phyloP scores from a whole-genome alignment of 2,888 invertebrate genomes.

The Caenorhabditis becei region DNA sequence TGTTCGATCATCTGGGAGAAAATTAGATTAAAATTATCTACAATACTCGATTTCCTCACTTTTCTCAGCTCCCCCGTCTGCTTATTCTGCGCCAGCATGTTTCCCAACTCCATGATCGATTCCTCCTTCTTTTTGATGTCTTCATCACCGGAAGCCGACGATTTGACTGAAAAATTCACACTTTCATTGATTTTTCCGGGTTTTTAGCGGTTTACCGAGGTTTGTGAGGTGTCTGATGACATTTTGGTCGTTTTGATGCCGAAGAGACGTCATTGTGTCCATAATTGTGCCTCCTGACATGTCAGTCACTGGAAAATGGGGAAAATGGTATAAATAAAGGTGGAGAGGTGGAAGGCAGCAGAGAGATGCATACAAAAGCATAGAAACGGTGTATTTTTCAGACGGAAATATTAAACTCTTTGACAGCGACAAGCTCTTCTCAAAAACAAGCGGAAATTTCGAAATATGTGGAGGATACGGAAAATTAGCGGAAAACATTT shows the following conservation, averaged over 20 bases:
- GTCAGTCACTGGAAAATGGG: conserved; percentile 37
- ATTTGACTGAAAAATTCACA: conserved; percentile 67
- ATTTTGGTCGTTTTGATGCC: conserved; percentile 77
- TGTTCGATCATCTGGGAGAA: conserved; percentile 68
- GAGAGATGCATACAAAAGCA: no score
- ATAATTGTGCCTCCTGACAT: conserved; percentile 80
- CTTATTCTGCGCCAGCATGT: conserved; percentile 90
- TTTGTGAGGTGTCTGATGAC: conserved; percentile 76
- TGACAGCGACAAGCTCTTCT: no score
- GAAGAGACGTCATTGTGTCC: conserved; percentile 75
- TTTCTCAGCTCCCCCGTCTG: conserved; percentile 72
- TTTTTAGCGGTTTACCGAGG: conserved; percentile 74
- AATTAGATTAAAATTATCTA: not conserved
- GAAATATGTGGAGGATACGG: no score
- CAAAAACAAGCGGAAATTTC: no score
- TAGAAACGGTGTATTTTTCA: no score
- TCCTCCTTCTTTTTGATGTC: conserved; percentile 93
- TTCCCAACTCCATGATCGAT: conserved; percentile 93
- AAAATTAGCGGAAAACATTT: no score
- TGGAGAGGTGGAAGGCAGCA: no score
- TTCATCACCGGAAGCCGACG: conserved; percentile 86
- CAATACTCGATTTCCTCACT: conserved; percentile 33
- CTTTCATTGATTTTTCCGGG: not conserved
- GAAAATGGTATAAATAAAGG: no score
- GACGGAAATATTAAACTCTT: no score